phyloP scores from a whole-genome alignment of 2,113 vertebrate species.

The Bujurquina vittata region DNA sequence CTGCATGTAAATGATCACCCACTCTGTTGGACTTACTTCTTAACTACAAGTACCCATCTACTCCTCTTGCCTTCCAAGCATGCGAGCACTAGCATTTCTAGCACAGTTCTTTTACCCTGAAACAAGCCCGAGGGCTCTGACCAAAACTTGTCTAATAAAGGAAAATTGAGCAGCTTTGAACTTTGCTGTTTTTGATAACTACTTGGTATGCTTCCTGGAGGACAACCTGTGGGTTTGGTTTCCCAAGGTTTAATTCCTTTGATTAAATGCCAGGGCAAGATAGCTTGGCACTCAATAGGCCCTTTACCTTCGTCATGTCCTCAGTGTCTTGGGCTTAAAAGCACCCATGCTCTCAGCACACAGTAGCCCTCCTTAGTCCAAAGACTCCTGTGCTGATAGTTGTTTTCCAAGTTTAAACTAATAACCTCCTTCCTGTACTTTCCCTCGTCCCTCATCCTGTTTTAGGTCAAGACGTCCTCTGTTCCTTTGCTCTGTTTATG shows the following conservation, averaged over 20 bases:
- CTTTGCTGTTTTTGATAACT: slow-evolving; percentile 99
- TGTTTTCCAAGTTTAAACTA: slow-evolving; percentile 75
- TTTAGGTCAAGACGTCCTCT: slow-evolving; percentile 83
- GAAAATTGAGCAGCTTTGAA: slow-evolving; percentile 99
- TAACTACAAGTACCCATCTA: slow-evolving; percentile 48
- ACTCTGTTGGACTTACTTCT: background rate
- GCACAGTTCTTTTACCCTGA: slow-evolving; percentile 87
- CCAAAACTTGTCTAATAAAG: slow-evolving; percentile 94
- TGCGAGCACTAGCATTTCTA: slow-evolving; percentile 91
- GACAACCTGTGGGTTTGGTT: slow-evolving; percentile 98
- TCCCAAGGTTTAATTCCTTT: slow-evolving; percentile 98
- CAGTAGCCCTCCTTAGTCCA: slow-evolving; percentile 78
- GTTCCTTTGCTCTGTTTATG: slow-evolving; percentile 73
- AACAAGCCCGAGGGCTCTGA: slow-evolving; percentile 88
- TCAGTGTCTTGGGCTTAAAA: slow-evolving; percentile 88
- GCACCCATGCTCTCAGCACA: slow-evolving; percentile 78
- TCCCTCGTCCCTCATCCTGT: slow-evolving; percentile 75
- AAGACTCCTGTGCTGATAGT: slow-evolving; percentile 82
- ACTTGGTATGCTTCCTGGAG: slow-evolving; percentile 98
- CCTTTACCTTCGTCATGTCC: slow-evolving; percentile 82
- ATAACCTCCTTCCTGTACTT: slow-evolving; percentile 67
- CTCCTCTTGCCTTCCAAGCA: slow-evolving; percentile 78
- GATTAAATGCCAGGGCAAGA: slow-evolving; percentile 98
- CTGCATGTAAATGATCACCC: slow-evolving; percentile 77
- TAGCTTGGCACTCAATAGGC: slow-evolving; percentile 88